These are phyloP conservation scores for Pteropus rufus DNA, from an alignment of 2,797 vertebrate genomes.

Conservation along the genomic window DNA sequence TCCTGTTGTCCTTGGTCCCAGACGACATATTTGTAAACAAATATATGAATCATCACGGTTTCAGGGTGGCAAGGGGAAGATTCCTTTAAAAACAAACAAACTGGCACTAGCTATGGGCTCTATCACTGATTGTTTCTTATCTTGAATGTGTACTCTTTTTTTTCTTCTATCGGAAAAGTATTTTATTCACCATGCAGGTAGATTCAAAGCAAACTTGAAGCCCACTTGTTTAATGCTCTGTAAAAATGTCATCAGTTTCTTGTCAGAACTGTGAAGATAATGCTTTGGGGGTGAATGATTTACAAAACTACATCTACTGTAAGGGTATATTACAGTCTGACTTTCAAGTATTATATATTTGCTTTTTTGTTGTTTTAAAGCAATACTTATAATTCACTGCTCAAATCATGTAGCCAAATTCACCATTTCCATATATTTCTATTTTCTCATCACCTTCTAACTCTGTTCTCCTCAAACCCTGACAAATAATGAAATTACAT, in stretches of 20 bases:
- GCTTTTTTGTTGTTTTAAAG: not conserved
- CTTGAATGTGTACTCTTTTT: not conserved
- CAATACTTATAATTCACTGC: not conserved
- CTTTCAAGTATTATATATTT: not conserved
- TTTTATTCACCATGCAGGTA: not conserved
- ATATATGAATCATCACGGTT: not conserved
- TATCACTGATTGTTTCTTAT: not conserved
- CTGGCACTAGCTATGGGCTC: not conserved
- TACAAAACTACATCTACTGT: not conserved
- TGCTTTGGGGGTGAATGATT: not conserved
- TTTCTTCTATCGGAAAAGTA: not conserved
- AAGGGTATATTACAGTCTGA: not conserved
- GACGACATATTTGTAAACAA: constrained; percentile 2
- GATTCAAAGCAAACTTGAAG: not conserved
- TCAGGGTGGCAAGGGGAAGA: not conserved
- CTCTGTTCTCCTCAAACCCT: not conserved
- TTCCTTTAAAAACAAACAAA: not conserved
- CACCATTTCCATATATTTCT: not conserved
- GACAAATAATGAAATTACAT: constrained; percentile 18
- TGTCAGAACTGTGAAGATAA: not conserved
- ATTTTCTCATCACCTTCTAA: not conserved
- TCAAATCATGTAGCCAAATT: not conserved
- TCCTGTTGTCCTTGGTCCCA: not conserved
- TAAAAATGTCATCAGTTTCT: not conserved
- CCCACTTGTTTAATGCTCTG: not conserved